Evolutionary conservation across 1,140 invertebrate species (phyloP).

Genomic region (Drosophila busckii): DNA sequence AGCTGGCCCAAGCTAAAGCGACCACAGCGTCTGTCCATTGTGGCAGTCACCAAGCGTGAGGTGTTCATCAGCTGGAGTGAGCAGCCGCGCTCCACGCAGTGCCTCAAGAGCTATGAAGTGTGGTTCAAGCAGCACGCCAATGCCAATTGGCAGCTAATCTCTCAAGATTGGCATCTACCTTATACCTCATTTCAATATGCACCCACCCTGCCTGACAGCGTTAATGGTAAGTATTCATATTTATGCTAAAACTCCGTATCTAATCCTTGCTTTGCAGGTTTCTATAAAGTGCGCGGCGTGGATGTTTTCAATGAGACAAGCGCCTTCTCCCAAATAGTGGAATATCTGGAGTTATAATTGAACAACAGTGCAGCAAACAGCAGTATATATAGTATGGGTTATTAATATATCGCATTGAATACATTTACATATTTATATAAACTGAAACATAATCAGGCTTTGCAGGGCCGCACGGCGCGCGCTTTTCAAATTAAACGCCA

Average conservation of each 20-base stretch:
- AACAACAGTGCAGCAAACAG: slow-evolving; percentile 25
- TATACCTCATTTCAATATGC: slow-evolving; percentile 75
- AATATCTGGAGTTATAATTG: slow-evolving; percentile 70
- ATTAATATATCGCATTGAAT: slow-evolving; percentile 42
- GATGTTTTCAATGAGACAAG: slow-evolving; percentile 65
- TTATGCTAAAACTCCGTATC: not conserved
- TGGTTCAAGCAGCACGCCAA: slow-evolving; percentile 51
- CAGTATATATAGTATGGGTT: slow-evolving; percentile 15
- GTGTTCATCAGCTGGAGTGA: slow-evolving; percentile 71
- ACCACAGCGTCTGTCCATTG: slow-evolving; percentile 50
- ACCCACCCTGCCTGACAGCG: slow-evolving; percentile 25
- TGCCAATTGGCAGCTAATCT: slow-evolving; percentile 53
- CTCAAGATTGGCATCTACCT: slow-evolving; percentile 62
- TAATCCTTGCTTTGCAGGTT: slow-evolving; percentile 36
- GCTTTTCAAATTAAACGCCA: no score
- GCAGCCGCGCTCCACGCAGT: slow-evolving; percentile 47
- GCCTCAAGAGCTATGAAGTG: slow-evolving; percentile 71
- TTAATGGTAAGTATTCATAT: slow-evolving; percentile 45
- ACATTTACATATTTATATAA: slow-evolving; percentile 32
- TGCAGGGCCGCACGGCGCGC: slow-evolving; percentile 40
- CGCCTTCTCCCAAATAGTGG: slow-evolving; percentile 62
- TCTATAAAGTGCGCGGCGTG: slow-evolving; percentile 70
- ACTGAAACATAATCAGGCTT: slow-evolving; percentile 65
- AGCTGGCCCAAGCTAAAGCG: slow-evolving; percentile 43
- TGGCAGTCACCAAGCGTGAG: slow-evolving; percentile 50